Conservation (phyloP, 2,113 vertebrate species). For the Ciconia stormi region DNA sequence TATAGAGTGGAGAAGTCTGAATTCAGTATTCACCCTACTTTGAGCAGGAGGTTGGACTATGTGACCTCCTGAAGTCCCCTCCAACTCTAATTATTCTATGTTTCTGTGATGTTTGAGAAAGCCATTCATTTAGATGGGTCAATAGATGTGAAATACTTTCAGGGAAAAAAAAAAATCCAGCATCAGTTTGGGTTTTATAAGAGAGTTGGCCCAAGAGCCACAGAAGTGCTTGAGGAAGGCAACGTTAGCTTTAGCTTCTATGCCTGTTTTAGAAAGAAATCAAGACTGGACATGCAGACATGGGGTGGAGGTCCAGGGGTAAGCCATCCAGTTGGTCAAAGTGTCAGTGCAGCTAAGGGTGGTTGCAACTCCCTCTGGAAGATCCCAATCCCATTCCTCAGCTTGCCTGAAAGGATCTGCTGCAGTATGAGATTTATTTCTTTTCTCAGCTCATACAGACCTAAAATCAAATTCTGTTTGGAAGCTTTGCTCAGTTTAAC, state of each 20-base stretch:
- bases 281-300: not conserved
- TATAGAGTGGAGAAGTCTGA: not conserved
- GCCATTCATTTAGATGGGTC: not conserved
- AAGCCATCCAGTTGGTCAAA: not conserved
- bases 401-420: not conserved
- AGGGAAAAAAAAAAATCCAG: not conserved
- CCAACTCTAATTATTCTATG: not conserved
- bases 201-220: not conserved
- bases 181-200: not conserved
- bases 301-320: not conserved
- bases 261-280: not conserved
- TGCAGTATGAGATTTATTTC: not conserved
- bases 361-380: not conserved
- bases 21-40: not conserved
- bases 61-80: not conserved
- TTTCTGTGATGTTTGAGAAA: not conserved
- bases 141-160: not conserved
- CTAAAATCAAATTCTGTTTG: not conserved
- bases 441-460: not conserved
- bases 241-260: accelerated
- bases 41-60: not conserved
- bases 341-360: not conserved
- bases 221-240: not conserved
- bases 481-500: not conserved
- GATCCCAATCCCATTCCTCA: not conserved